phyloP scores from a whole-genome alignment of 2,113 vertebrate genomes.

The Elachura formosa region DNA sequence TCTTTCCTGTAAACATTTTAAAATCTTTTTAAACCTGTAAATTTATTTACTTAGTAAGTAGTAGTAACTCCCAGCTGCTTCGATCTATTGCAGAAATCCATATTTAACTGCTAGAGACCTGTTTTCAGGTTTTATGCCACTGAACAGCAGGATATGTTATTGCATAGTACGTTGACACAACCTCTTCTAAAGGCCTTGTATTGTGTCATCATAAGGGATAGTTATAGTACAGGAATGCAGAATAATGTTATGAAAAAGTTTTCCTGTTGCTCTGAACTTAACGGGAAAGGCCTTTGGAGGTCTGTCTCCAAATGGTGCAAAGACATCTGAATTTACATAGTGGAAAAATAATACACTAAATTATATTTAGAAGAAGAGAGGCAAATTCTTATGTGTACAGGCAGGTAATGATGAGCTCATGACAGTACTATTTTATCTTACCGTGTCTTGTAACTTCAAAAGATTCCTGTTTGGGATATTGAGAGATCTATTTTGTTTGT shows the following conservation, averaged over 20 bases:
- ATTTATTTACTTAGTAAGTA: conserved; percentile 30
- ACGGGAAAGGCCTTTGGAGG: not conserved
- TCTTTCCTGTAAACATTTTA: not conserved
- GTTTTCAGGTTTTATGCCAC: not conserved
- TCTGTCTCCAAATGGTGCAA: not conserved
- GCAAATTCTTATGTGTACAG: not conserved
- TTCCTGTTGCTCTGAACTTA: not conserved
- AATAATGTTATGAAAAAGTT: conserved; percentile 37
- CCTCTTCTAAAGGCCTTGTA: not conserved
- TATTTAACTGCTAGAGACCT: conserved; percentile 3
- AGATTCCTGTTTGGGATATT: not conserved
- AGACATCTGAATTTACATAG: not conserved
- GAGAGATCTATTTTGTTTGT: not conserved
- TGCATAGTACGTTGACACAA: not conserved
- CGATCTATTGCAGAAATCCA: not conserved
- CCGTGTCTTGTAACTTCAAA: not conserved
- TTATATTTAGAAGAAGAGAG: not conserved
- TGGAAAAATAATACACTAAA: not conserved
- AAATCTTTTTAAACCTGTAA: not conserved
- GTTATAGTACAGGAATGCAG: conserved; percentile 30
- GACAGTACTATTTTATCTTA: not conserved
- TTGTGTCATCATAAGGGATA: not conserved
- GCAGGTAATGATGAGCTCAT: not conserved
- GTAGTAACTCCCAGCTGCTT: not conserved
- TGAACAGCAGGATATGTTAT: conserved; percentile 38